Evolutionary conservation across 1,140 invertebrate species (phyloP).

Genomic region (Venturia canescens): DNA sequence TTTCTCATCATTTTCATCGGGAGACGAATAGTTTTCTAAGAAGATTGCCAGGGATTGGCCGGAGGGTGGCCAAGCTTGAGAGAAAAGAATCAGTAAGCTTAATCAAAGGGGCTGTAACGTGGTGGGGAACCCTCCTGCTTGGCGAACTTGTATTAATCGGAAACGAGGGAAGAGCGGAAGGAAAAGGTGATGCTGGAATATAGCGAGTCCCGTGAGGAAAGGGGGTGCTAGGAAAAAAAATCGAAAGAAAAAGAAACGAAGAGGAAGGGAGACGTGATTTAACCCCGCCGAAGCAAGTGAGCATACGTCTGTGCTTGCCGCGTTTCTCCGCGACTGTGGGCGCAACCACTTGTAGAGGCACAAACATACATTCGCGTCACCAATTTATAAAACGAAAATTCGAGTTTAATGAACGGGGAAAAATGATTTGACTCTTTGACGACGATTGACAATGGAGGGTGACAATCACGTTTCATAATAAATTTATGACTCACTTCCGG

Average conservation of each 20-base stretch:
- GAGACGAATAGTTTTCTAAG: constrained; percentile 22
- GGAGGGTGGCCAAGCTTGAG: constrained; percentile 20
- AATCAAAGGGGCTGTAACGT: not conserved
- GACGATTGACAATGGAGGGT: not conserved
- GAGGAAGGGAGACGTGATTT: not conserved
- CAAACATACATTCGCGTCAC: not conserved
- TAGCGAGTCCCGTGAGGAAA: not conserved
- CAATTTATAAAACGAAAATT: not conserved
- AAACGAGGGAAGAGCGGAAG: not conserved
- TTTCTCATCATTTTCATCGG: constrained; percentile 12
- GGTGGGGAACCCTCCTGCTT: too few relatives aligned
- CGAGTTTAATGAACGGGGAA: not conserved
- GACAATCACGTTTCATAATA: too few relatives aligned
- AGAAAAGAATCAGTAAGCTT: constrained; percentile 2
- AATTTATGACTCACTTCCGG: too few relatives aligned
- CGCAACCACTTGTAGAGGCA: constrained; percentile 74
- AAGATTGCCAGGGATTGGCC: not conserved
- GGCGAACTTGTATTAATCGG: not conserved
- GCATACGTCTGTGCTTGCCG: constrained; percentile 8
- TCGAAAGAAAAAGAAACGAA: not conserved
- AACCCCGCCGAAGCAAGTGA: not conserved
- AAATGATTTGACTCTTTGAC: not conserved
- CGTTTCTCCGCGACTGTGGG: constrained; percentile 34
- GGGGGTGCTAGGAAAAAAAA: not conserved
- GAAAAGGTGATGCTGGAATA: constrained; percentile 26